Evolutionary conservation across 1,140 invertebrate genomes (phyloP), one percentile per base, ranked within the genome.

Genomic region (Orussus abietinus): DNA sequence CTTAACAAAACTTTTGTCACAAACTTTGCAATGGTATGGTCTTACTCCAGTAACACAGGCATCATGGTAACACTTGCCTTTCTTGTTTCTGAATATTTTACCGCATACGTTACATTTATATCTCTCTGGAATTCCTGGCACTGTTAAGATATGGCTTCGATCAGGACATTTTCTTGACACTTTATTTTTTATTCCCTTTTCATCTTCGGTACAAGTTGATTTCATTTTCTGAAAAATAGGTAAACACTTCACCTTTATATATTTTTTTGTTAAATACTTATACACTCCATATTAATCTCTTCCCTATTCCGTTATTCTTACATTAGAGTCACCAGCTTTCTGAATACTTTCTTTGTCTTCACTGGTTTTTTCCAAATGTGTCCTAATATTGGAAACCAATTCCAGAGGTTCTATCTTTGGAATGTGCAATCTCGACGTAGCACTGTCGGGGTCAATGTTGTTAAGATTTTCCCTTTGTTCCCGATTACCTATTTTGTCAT

Each of bases 1-100:
- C 35, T 69, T 71, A 0, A 65, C 55, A 17, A 74, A 72, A 11
- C 51, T 64, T 33, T 53, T 61, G 2, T 64, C 56, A 12, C 71
- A 74, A 10, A 62, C 41, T 11, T 36, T 49, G 42, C 71, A 74
- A 15, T 62, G 49, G 31, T 66, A 72, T 1, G 68, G 66, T 38
- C 49, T 57, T 4, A 68, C 28, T 3, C 67, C 68, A 5, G 62
- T 68, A 3, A 61, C 41, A 39, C 69, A 74, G 5, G 51, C 50
- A 33, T 64, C 58, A 19, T 74, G 68, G 45, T 70, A 69, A 38
- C 61, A 58, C 33, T 65, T 62, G 25, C 53, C 51, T 32, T 68
- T 68, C 42, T 67, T 66, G 9, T 65, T 66, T 4, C 45, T 38
- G 32, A 67, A 69, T 25, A 57, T 44, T 50, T 71, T 74, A n/a